Conservation (phyloP, 2,888 invertebrate genomes). For the Piscicola geometra region DNA sequence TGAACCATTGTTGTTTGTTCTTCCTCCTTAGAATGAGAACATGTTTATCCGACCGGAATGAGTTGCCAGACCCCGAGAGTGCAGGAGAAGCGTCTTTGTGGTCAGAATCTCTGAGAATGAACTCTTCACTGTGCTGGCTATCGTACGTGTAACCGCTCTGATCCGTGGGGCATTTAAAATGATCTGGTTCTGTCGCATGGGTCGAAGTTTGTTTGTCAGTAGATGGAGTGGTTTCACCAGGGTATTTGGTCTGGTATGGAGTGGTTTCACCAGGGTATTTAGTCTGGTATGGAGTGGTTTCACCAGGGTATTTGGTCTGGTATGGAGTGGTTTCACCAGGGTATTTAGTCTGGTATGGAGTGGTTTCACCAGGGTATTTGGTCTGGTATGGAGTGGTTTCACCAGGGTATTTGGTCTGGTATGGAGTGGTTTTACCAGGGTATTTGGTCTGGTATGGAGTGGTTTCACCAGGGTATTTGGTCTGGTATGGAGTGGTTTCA, state of each 20-base stretch:
- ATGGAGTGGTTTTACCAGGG: background rate
- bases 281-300: background rate
- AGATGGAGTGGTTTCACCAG: no score
- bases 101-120: background rate
- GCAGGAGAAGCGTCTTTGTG: background rate
- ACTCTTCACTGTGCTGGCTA: background rate
- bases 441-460: no score
- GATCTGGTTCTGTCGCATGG: no score
- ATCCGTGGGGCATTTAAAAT: slow-evolving; percentile 1
- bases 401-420: no score
- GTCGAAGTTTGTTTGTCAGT: no score
- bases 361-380: background rate
- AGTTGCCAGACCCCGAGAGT: background rate
- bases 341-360: background rate
- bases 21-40: background rate
- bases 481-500: background rate
- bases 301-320: background rate
- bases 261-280: slow-evolving; percentile 2
- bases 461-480: background rate
- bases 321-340: background rate
- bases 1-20: background rate
- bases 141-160: slow-evolving; percentile 2
- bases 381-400: no score
- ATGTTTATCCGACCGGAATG: background rate
- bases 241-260: background rate